phyloP scores from a whole-genome alignment of 2,113 vertebrate genomes.

The Pseudonaja textilis region DNA sequence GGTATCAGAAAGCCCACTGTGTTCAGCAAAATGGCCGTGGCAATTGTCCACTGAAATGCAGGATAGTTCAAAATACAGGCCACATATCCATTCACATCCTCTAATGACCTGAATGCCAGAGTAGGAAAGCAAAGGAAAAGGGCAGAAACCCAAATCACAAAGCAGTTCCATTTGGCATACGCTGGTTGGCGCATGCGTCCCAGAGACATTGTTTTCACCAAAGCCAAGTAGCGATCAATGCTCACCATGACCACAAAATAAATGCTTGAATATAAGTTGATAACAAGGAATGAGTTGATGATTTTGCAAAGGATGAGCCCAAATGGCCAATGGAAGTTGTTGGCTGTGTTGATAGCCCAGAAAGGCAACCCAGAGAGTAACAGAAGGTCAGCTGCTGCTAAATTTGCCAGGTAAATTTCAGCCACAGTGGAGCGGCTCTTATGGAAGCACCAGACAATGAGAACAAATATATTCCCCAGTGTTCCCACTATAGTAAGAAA shows the following conservation, averaged over 20 bases:
- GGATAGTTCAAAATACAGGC: conserved; percentile 78
- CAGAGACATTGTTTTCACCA: conserved; percentile 87
- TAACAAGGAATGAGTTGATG: conserved; percentile 74
- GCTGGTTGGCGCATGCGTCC: conserved; percentile 78
- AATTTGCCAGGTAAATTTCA: conserved; percentile 90
- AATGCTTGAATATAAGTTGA: conserved; percentile 87
- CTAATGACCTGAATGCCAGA: conserved; percentile 71
- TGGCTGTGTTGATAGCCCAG: conserved; percentile 84
- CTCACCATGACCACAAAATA: conserved; percentile 89
- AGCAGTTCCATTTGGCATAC: conserved; percentile 83
- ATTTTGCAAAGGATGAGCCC: conserved; percentile 81
- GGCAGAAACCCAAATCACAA: conserved; percentile 80
- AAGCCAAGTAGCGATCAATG: conserved; percentile 88
- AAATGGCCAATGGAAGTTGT: conserved; percentile 84
- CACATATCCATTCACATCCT: conserved; percentile 45
- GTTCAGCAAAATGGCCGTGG: conserved; percentile 76
- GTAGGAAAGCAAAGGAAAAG: conserved; percentile 77
- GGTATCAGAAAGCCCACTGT: conserved; percentile 84
- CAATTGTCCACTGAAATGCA: conserved; percentile 29
- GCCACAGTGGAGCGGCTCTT: conserved; percentile 87
- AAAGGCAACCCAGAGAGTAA: conserved; percentile 85
- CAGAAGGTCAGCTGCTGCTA: conserved; percentile 85
- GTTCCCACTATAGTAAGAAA: conserved; percentile 77
- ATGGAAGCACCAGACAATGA: conserved; percentile 84
- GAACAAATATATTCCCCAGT: conserved; percentile 84